Percentiles rank a stretch among this genome's conserved stretches.
Evolutionary conservation across 2,113 vertebrate genomes (phyloP).

Genomic region (Leucopsar rothschildi): DNA sequence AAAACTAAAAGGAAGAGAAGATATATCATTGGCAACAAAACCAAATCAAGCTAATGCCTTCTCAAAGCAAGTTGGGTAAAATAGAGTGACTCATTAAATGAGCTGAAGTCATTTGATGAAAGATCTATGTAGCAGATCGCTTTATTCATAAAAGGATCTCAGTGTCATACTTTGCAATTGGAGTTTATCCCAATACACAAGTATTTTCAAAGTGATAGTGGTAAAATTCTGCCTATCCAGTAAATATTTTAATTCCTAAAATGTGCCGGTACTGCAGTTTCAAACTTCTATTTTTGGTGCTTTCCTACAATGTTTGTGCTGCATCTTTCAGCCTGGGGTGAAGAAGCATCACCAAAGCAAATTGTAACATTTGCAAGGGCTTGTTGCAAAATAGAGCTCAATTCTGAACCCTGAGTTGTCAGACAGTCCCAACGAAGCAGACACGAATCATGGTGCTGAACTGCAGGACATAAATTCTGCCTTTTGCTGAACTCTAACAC

Average conservation of each 20-base stretch:
- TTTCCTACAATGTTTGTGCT: neutral
- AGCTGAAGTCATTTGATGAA: neutral
- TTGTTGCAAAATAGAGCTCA: neutral
- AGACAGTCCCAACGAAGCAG: neutral
- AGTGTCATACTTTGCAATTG: neutral
- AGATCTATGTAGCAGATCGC: neutral
- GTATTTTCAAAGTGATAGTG: neutral
- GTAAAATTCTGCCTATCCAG: neutral
- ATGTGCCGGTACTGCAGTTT: neutral
- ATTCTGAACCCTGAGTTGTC: neutral
- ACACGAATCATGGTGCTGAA: neutral
- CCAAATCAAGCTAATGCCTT: slow-evolving; percentile 50
- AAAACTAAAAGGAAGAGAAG: slow-evolving; percentile 36
- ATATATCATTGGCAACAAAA: slow-evolving; percentile 29
- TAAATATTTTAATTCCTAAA: neutral
- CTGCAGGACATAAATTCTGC: neutral
- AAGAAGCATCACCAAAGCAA: neutral
- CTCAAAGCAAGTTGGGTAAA: slow-evolving; percentile 2
- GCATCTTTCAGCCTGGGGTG: neutral
- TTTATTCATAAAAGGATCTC: neutral
- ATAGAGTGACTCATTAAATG: neutral
- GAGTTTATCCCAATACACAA: neutral
- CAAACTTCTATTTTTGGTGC: neutral
- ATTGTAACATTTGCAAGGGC: neutral
- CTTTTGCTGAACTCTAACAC: neutral